phyloP scores from a whole-genome alignment of 1,140 invertebrate species.

The Drosophila azteca region DNA sequence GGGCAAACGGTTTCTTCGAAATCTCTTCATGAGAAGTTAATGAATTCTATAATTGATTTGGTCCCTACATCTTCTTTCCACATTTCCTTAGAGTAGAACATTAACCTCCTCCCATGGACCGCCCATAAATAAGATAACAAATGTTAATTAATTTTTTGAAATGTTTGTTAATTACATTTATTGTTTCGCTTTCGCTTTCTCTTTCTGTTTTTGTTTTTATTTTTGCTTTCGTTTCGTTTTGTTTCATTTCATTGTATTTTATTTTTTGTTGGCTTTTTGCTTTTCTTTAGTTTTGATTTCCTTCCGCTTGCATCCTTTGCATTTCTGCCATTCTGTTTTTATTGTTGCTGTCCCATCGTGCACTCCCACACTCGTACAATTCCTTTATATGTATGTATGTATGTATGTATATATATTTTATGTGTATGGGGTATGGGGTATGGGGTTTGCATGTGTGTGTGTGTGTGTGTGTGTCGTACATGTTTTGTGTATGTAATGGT shows the following conservation, averaged over 20 bases:
- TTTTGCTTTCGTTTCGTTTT: conserved; percentile 26
- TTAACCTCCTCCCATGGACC: not conserved
- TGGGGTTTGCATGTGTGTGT: conserved; percentile 3
- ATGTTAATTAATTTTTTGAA: conserved; percentile 37
- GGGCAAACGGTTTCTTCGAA: no score
- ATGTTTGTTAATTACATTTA: conserved; percentile 66
- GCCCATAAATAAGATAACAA: conserved; percentile 7
- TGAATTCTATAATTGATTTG: no score
- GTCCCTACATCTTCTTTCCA: no score
- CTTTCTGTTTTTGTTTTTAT: conserved; percentile 25
- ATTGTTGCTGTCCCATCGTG: conserved; percentile 19
- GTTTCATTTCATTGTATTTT: conserved; percentile 11
- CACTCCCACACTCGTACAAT: conserved; percentile 4
- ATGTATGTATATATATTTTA: conserved; percentile 10
- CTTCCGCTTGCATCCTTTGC: conserved; percentile 29
- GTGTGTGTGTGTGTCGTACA: conserved; percentile 34
- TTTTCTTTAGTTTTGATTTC: conserved; percentile 52
- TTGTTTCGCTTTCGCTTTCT: conserved; percentile 48
- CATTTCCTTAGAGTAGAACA: no score
- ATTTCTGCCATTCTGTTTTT: conserved; percentile 5
- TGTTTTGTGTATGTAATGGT: conserved; percentile 3
- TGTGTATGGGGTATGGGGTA: conserved; percentile 11
- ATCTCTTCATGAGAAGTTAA: no score
- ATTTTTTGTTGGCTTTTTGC: conserved; percentile 4
- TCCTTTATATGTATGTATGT: not conserved